These are phyloP conservation scores for Cricetomys ansorgei DNA, from an alignment of 2,113 vertebrate genomes.

Conservation along the genomic window DNA sequence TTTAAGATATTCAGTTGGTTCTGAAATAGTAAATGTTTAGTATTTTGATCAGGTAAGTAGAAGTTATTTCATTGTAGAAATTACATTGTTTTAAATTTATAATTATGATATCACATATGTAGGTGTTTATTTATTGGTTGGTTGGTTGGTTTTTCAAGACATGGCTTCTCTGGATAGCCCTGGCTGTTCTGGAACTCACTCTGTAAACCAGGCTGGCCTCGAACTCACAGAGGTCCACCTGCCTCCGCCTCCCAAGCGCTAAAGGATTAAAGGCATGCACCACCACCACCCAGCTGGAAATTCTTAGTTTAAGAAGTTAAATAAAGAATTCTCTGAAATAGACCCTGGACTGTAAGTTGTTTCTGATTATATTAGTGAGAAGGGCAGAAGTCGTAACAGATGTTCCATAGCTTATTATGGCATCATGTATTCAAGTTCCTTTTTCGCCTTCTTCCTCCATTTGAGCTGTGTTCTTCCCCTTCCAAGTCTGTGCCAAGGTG, in stretches of 20 bases:
- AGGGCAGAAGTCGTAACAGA: slow-evolving; percentile 31
- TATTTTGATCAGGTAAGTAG: slow-evolving; percentile 17
- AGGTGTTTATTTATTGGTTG: too few relatives aligned
- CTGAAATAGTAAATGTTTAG: slow-evolving; percentile 28
- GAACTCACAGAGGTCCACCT: too few relatives aligned
- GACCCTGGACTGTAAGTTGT: slow-evolving; percentile 29
- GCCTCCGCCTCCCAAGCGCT: too few relatives aligned
- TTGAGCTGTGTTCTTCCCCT: neutral
- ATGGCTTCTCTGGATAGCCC: too few relatives aligned
- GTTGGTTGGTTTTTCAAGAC: too few relatives aligned
- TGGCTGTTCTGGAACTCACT: too few relatives aligned
- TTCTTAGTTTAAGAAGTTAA: slow-evolving; percentile 8
- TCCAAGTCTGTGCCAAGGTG: neutral
- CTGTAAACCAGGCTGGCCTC: too few relatives aligned
- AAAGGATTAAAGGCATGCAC: too few relatives aligned
- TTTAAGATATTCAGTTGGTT: neutral
- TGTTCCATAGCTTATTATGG: neutral
- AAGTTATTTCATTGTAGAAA: neutral
- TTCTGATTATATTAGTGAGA: neutral
- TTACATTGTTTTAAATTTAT: slow-evolving; percentile 12
- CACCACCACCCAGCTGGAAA: too few relatives aligned
- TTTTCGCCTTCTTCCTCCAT: neutral
- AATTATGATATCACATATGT: neutral
- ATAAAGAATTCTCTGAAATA: slow-evolving; percentile 22
- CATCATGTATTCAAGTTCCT: neutral